phyloP scores from a whole-genome alignment of 2,113 vertebrate species.

The Ranitomeya imitator region DNA sequence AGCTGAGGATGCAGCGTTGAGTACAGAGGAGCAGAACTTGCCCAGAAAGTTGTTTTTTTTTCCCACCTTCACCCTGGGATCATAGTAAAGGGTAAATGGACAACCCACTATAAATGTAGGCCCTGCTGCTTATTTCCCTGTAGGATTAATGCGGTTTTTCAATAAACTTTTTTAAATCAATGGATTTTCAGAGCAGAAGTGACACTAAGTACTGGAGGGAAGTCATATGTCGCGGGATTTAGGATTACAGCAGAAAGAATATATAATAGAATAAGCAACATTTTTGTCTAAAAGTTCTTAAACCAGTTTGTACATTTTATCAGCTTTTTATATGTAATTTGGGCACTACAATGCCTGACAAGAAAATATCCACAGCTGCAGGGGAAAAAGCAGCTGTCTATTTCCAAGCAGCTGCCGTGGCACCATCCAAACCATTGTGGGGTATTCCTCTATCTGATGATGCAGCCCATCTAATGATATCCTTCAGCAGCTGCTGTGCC shows the following conservation, averaged over 20 bases:
- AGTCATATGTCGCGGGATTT: background rate
- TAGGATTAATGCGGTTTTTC: background rate
- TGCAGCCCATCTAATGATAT: background rate
- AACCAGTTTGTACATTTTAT: background rate
- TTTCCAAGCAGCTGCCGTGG: constrained; percentile 23
- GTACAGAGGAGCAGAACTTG: no score
- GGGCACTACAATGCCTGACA: background rate
- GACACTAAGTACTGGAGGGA: background rate
- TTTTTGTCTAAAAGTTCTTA: no score
- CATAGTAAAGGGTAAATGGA: no score
- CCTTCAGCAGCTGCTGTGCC: constrained; percentile 11
- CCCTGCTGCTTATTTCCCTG: background rate
- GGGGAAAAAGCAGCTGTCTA: constrained; percentile 10
- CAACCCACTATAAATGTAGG: background rate
- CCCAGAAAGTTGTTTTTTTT: no score
- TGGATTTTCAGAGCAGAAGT: background rate
- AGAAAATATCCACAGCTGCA: background rate
- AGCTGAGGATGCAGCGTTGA: no score
- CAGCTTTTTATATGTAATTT: background rate
- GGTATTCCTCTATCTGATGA: background rate
- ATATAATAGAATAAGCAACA: no score
- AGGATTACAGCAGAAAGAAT: no score
- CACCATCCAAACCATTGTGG: constrained; percentile 8
- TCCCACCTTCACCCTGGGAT: no score
- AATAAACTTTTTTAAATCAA: background rate